phyloP scores from a whole-genome alignment of 2,797 vertebrate species.

The Enteromius viviparus region DNA sequence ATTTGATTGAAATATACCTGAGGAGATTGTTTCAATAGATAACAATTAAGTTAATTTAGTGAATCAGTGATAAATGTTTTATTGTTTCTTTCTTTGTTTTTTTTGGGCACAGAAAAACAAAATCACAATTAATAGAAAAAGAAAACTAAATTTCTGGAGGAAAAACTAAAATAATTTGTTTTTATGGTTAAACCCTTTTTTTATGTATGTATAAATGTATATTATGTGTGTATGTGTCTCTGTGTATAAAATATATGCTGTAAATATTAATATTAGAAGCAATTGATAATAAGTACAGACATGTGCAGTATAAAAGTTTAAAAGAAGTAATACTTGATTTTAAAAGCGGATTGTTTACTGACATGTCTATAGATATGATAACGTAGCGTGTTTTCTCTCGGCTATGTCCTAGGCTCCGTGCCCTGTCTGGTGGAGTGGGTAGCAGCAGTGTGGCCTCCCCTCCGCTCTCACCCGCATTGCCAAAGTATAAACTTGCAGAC shows the following conservation, averaged over 20 bases:
- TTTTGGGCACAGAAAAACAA: no score
- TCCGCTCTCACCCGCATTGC: constrained; percentile 96
- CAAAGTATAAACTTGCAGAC: constrained; percentile 99
- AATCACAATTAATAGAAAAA: no score
- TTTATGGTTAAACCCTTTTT: no score
- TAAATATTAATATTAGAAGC: background rate
- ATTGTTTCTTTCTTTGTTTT: no score
- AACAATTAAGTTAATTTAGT: no score
- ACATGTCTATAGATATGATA: background rate
- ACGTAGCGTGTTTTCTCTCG: constrained; percentile 20
- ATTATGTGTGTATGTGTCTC: no score
- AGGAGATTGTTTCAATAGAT: no score
- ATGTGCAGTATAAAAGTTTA: background rate
- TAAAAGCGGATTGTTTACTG: background rate
- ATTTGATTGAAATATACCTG: no score
- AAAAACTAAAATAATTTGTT: no score
- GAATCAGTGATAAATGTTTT: no score
- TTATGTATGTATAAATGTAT: no score
- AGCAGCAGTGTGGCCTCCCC: constrained; percentile 87
- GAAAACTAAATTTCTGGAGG: no score
- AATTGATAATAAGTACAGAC: background rate
- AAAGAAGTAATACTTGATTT: background rate
- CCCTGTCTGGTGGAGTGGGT: constrained; percentile 85
- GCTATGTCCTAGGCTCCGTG: constrained; percentile 85
- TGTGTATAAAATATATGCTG: background rate